phyloP scores from a whole-genome alignment of 1,140 invertebrate species.

The Macrocentrus cingulum region DNA sequence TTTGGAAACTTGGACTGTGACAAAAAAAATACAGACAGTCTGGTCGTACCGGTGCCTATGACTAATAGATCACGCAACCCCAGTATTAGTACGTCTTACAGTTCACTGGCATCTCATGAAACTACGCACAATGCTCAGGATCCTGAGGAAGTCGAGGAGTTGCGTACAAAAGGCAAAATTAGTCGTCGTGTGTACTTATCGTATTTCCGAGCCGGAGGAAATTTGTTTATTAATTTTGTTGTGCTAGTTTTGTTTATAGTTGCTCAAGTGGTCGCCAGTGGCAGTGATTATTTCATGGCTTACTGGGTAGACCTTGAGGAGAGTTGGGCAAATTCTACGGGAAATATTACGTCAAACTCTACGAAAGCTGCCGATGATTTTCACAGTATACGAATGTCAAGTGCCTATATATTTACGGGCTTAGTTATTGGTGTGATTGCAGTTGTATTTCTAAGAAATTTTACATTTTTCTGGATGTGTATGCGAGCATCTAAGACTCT shows the following conservation, averaged over 20 bases:
- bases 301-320: constrained; percentile 66
- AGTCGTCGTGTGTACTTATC: constrained; percentile 64
- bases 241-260: constrained; percentile 66
- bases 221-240: constrained; percentile 63
- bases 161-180: constrained; percentile 52
- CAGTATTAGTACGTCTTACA: constrained; percentile 49
- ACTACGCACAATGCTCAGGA: constrained; percentile 30
- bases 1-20: constrained; percentile 68
- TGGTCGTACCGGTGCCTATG: constrained; percentile 38
- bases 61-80: constrained; percentile 47
- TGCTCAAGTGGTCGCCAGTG: constrained; percentile 70
- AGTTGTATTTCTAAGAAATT: constrained; percentile 65
- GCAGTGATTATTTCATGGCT: constrained; percentile 76
- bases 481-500: constrained; percentile 73
- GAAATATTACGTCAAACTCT: not conserved
- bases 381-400: constrained; percentile 29
- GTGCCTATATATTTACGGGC: constrained; percentile 62
- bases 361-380: not conserved
- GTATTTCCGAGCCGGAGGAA: constrained; percentile 71
- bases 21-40: too few species aligned
- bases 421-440: constrained; percentile 62
- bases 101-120: constrained; percentile 44
- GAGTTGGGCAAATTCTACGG: constrained; percentile 42
- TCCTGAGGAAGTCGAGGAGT: constrained; percentile 63
- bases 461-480: constrained; percentile 76